Conservation (phyloP, 2,797 vertebrate genomes). For the Gila robusta region DNA sequence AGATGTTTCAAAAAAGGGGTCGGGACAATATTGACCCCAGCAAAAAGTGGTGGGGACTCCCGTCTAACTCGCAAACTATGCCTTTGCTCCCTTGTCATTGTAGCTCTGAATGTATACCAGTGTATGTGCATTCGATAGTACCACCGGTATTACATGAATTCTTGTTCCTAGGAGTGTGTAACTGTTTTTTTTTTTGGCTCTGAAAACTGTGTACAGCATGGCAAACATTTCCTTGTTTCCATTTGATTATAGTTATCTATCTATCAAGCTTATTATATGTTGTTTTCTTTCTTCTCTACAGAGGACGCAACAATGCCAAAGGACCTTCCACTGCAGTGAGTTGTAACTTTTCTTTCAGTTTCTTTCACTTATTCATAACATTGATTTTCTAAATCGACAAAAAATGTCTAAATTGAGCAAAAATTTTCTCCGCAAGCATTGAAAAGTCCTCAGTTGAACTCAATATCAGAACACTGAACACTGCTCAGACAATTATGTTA, state of each 20-base stretch:
- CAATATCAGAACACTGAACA: background rate
- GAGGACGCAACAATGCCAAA: slow-evolving; percentile 96
- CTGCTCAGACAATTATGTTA: background rate
- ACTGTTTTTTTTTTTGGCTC: background rate
- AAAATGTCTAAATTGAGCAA: background rate
- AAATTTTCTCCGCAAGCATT: background rate
- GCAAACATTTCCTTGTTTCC: background rate
- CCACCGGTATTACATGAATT: background rate
- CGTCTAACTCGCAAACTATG: too few species aligned
- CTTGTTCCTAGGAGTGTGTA: background rate
- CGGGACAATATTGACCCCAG: too few species aligned
- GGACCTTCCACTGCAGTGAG: slow-evolving; percentile 90
- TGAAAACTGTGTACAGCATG: background rate
- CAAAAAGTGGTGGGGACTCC: too few species aligned
- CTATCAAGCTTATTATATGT: slow-evolving; percentile 4
- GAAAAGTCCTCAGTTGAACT: background rate
- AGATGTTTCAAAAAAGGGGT: too few species aligned
- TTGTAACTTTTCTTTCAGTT: slow-evolving; percentile 58
- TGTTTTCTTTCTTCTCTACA: slow-evolving; percentile 74
- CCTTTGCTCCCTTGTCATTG: background rate
- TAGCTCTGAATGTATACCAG: background rate
- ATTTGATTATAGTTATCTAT: slow-evolving; percentile 20
- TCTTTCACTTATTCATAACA: background rate
- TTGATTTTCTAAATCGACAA: background rate
- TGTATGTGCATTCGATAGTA: slow-evolving; percentile 5